phyloP scores from a whole-genome alignment of 2,888 invertebrate genomes.

The Orthosia incerta region DNA sequence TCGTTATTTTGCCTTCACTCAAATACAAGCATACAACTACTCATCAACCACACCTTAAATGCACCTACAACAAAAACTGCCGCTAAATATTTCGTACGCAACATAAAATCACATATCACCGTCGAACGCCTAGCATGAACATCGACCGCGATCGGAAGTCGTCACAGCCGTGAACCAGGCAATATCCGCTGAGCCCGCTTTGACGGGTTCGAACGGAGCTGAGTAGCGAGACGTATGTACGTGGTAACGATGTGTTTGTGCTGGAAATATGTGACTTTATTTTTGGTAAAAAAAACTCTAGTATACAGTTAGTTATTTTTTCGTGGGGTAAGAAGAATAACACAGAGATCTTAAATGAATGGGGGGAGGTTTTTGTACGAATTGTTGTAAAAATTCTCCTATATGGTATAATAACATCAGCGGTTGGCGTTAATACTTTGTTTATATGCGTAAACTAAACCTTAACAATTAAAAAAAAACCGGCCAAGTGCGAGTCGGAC shows the following conservation, averaged over 20 bases:
- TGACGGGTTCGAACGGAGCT: constrained; percentile 66
- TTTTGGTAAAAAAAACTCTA: constrained; percentile 6
- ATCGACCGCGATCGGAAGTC: constrained; percentile 73
- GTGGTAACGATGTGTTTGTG: constrained; percentile 16
- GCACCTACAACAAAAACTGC: constrained; percentile 15
- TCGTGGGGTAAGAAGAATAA: too few species aligned
- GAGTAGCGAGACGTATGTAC: constrained; percentile 55
- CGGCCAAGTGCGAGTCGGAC: too few species aligned
- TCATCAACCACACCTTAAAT: background rate
- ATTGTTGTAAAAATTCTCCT: background rate
- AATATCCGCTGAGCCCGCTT: constrained; percentile 76
- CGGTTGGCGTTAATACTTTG: too few species aligned
- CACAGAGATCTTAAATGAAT: too few species aligned
- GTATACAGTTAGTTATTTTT: background rate
- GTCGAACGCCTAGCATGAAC: constrained; percentile 39
- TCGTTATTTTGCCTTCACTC: too few species aligned
- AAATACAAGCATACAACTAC: too few species aligned
- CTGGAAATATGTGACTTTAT: constrained; percentile 8
- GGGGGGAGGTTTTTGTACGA: background rate
- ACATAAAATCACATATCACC: constrained; percentile 48
- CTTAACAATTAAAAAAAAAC: too few species aligned
- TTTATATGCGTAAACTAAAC: too few species aligned
- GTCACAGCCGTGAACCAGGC: constrained; percentile 78
- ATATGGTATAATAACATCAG: too few species aligned
- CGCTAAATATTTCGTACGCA: constrained; percentile 23